Percentiles rank a stretch among this genome's conserved stretches.
phyloP scores from a whole-genome alignment of 2,113 vertebrate genomes.

The Poicephalus gulielmi region DNA sequence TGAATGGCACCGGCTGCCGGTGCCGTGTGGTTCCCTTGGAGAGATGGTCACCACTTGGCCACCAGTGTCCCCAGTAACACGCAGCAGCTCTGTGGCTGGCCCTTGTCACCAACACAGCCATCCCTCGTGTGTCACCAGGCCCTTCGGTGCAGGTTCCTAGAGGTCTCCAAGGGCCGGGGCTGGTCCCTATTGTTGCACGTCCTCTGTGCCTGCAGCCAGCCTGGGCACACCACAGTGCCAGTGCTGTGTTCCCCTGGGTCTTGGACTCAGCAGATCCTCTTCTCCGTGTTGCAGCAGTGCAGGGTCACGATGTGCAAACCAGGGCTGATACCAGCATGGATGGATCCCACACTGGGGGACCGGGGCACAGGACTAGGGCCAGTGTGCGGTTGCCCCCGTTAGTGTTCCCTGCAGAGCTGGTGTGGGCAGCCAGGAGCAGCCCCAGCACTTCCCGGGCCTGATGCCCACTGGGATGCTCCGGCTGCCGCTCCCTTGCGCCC shows the following conservation, averaged over 20 bases:
- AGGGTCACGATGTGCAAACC: rapidly evolving
- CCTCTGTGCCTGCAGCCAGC: background rate
- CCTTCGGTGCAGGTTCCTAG: background rate
- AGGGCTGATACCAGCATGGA: background rate
- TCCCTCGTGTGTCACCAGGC: background rate
- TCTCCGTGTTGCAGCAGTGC: background rate
- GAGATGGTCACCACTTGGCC: rapidly evolving
- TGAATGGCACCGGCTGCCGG: rapidly evolving
- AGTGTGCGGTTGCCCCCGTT: background rate
- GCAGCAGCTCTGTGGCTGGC: rapidly evolving
- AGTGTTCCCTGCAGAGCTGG: background rate
- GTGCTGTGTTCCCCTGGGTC: rapidly evolving
- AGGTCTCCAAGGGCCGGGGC: background rate
- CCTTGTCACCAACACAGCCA: rapidly evolving
- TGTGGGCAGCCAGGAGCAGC: rapidly evolving
- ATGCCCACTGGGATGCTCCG: rapidly evolving
- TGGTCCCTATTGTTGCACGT: background rate
- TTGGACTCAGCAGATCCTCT: background rate
- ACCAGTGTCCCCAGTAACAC: background rate
- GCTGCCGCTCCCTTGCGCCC: background rate
- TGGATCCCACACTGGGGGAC: background rate
- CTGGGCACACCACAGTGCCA: rapidly evolving
- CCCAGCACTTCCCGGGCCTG: background rate
- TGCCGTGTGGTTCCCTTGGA: rapidly evolving
- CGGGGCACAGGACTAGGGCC: rapidly evolving